These are phyloP conservation scores for Dryobota labecula DNA, from an alignment of 2,888 invertebrate genomes.

Conservation along the genomic window DNA sequence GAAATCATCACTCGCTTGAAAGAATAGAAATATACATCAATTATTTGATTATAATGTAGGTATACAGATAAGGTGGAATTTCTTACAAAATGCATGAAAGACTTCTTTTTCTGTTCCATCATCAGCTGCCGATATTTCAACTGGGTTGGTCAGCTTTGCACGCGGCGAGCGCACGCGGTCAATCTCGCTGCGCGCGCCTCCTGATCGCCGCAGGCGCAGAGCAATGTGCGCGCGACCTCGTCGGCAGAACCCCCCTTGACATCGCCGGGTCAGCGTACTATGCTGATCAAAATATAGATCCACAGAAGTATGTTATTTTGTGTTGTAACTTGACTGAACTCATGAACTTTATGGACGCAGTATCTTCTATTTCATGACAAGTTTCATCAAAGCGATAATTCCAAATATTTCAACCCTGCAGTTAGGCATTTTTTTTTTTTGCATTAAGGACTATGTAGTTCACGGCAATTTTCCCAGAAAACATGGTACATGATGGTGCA, in stretches of 20 bases:
- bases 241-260: constrained; percentile 67
- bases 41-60: too few species aligned
- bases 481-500: neutral
- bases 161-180: constrained; percentile 86
- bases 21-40: too few species aligned
- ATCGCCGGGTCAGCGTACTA: constrained; percentile 64
- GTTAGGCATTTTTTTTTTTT: neutral
- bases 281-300: constrained; percentile 40
- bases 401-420: neutral
- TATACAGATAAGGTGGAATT: neutral
- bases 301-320: constrained; percentile 50
- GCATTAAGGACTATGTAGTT: neutral
- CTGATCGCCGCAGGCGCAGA: constrained; percentile 64
- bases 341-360: neutral
- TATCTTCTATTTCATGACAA: neutral
- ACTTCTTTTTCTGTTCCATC: constrained; percentile 1
- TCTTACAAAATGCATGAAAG: neutral
- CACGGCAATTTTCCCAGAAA: neutral
- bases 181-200: constrained; percentile 66
- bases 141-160: constrained; percentile 90
- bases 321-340: neutral
- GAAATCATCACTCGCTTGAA: too few species aligned
- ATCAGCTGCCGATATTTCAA: constrained; percentile 80
- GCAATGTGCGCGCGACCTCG: constrained; percentile 44
- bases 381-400: neutral